A percentile compares a stretch with the other conserved stretches of the same genome.
Evolutionary conservation across 2,113 vertebrate genomes (phyloP).

Genomic region (Gulo gulo): DNA sequence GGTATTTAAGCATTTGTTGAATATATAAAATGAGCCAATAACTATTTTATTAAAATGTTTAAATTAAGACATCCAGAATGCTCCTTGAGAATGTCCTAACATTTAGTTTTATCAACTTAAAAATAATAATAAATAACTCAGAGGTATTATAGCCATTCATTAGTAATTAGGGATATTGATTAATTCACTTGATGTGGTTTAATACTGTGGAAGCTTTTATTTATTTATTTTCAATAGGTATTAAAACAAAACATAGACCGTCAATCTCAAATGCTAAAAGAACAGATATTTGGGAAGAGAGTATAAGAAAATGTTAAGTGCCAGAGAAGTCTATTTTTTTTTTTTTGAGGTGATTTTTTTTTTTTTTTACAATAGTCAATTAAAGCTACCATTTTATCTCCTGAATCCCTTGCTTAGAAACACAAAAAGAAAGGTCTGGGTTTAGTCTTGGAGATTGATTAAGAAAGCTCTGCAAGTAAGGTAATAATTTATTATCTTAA

Average conservation of each 20-base stretch:
- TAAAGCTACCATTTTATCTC: constrained; percentile 50
- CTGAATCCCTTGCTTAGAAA: constrained; percentile 48
- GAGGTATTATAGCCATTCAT: neutral
- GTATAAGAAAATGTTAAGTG: neutral
- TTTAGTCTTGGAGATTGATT: constrained; percentile 33
- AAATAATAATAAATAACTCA: neutral
- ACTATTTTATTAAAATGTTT: neutral
- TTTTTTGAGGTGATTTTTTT: constrained; percentile 12
- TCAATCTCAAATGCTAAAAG: neutral
- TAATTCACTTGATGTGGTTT: neutral
- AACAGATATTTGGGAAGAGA: neutral
- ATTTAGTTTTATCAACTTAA: neutral
- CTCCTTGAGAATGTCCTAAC: neutral
- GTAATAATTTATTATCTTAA: constrained; percentile 22
- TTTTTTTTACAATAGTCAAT: constrained; percentile 63
- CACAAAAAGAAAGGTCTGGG: constrained; percentile 41
- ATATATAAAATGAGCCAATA: neutral
- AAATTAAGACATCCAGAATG: neutral
- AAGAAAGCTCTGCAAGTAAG: neutral
- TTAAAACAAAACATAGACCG: neutral
- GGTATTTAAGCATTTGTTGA: neutral
- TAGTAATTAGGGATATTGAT: neutral
- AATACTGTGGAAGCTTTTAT: neutral
- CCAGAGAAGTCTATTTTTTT: neutral
- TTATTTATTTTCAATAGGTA: neutral